Evolutionary conservation across 2,888 invertebrate genomes (phyloP), one percentile per base, ranked within the genome.

Genomic region (Hymenopus coronatus): DNA sequence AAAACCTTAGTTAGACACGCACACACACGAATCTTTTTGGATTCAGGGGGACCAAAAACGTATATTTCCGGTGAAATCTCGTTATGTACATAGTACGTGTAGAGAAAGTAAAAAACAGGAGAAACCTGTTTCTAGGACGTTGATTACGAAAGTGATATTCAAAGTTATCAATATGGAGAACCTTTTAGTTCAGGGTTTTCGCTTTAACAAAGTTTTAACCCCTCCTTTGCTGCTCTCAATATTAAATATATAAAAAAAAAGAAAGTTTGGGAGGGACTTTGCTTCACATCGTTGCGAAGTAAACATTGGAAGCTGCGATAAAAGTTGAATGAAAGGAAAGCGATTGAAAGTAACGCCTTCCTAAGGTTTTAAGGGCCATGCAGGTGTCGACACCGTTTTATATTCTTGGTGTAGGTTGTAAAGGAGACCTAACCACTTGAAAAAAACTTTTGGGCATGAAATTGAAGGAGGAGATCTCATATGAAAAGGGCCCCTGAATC

Each of bases 311-410:
- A 70, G 40, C 54, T 7, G 20, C 54, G 54, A 70, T 70, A 70
- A 70, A 70, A 70, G 54, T 6, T 15, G 20, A 54, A 54, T 54
- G 54, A 54, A 54, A 54, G 54, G 54, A 70, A 70, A 70, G 54
- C 54, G 54, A 70, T 70, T 70, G 54, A 70, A 70, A 25, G 54
- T 70, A 70, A 70, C 25, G 25, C 20, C 4, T 70, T 70, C 54
- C 54, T 2, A 6, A 25, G 20, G 20, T 81, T 85, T 82, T 82
- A 87, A 82, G n/a, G 8, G 25, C 87, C 27, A 33, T 3, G 82
- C 87, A 87, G 87, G 82, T 87, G 87, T 87, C 82, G 87, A 87
- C 87, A 87, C 33, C 1, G 82, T 30, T 87, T 87, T 87, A 87
- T 87, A 82, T 81, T 82, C 70, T 30, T 27, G 70, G 70, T 25